Base-by-base conservation (phyloP, 2,888 invertebrate genomes). In the Plutella xylostella region DNA sequence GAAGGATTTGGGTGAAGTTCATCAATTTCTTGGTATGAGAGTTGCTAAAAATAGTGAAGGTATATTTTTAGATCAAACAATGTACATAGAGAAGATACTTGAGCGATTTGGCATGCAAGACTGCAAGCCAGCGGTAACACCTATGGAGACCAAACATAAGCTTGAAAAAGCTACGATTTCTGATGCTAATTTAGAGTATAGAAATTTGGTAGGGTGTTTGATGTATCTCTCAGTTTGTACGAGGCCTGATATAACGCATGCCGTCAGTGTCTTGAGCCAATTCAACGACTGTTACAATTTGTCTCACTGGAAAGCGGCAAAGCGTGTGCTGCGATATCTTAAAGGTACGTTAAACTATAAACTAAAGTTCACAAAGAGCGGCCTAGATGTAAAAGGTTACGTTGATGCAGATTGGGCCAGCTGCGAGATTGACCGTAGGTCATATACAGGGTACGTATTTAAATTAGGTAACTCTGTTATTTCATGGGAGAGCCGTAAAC, bases 191-290 rank as follows among this genome's bases (percentile, higher is more conserved):
- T 14, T 22, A 14, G 22, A 28, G 3, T 43, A 43, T 34, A 34
- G 35, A 43, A 20, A 17, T 3, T 25, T 43, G 7, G 35, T 43
- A 12, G 49, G 46, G 42, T 45, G 48, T 35, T 25, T 55, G 3
- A 55, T 53, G 51, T 55, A 52, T 19, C 42, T 55, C 19, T 38
- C 45, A 18, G 48, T 54, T 14, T 15, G 51, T 15, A 54, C 52
- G 7, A 35, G 53, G 2, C 54, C 53, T 21, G 51, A 55, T 44
- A 56, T 55, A n/a, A 34, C 40, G 5, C 55, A 48, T 42, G 25
- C 43, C 39, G 44, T 53, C n/a, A 45, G 50, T 40, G 51, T 40
- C 45, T 35, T 56, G n/a, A 53, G 52, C 31, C 54, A 54, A 40
- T 54, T 52, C 42, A 54, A 55, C 42, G 53, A 50, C 47, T 51